phyloP scores from a whole-genome alignment of 2,113 vertebrate genomes.

The Phoxinus phoxinus region DNA sequence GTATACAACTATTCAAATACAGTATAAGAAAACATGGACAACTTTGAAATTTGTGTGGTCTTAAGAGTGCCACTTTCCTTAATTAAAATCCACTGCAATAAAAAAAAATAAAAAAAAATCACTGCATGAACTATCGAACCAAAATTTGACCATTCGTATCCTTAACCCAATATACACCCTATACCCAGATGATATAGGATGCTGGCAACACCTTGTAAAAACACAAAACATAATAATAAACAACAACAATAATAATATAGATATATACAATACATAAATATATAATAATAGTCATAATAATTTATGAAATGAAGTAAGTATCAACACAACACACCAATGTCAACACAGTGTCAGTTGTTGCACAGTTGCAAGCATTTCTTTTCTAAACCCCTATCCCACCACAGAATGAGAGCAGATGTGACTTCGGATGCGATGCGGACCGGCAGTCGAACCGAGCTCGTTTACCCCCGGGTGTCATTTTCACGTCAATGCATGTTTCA shows the following conservation, averaged over 20 bases:
- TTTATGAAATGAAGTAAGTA: background rate
- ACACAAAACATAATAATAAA: background rate
- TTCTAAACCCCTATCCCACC: slow-evolving; percentile 38
- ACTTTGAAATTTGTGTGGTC: background rate
- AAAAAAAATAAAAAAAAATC: background rate
- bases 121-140: background rate
- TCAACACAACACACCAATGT: background rate
- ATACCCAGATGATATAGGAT: background rate
- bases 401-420: background rate
- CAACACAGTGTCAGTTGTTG: slow-evolving; percentile 41
- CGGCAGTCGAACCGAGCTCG: background rate
- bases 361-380: slow-evolving; percentile 35
- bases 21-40: background rate
- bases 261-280: background rate
- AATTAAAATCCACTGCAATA: background rate
- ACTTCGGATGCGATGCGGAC: background rate
- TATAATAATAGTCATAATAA: background rate
- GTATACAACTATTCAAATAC: background rate
- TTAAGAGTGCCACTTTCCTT: background rate
- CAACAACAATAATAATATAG: background rate
- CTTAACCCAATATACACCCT: background rate
- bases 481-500: background rate
- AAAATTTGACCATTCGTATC: background rate
- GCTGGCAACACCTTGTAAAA: background rate
- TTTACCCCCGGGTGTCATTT: background rate